These are phyloP conservation scores for Caenorhabditis brenneri DNA, from an alignment of 1,140 invertebrate genomes.

Conservation along the genomic window DNA sequence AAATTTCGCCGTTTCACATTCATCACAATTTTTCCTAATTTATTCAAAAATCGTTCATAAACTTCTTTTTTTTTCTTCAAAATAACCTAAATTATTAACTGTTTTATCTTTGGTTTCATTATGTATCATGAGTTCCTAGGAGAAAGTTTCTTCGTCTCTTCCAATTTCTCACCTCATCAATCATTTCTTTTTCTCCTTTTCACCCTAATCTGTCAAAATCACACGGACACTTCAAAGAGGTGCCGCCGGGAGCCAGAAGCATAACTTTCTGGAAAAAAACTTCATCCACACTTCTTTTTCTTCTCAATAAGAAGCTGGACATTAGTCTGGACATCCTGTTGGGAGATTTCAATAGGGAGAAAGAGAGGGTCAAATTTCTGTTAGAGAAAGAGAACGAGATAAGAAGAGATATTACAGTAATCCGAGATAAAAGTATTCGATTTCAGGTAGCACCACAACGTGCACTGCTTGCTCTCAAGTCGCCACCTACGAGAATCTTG, in stretches of 20 bases:
- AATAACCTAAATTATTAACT: no score
- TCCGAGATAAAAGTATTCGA: constrained; percentile 34
- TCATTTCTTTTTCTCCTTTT: constrained; percentile 29
- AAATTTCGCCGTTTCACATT: no score
- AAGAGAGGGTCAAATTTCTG: constrained; percentile 9
- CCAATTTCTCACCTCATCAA: constrained; percentile 6
- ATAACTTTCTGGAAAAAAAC: constrained; percentile 5
- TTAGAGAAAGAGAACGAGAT: background rate
- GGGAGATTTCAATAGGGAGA: background rate
- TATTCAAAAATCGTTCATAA: no score
- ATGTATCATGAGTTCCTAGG: background rate
- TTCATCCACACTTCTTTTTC: background rate
- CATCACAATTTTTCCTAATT: no score
- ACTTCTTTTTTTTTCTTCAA: no score
- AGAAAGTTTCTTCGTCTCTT: constrained; percentile 4
- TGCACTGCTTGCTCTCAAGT: constrained; percentile 74
- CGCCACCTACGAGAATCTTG: constrained; percentile 77
- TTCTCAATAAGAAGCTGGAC: background rate
- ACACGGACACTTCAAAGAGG: constrained; percentile 35
- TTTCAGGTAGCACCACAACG: constrained; percentile 39
- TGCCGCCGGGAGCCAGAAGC: background rate
- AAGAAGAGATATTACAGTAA: constrained; percentile 27
- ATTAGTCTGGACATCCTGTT: background rate
- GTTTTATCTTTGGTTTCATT: background rate
- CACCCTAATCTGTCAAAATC: constrained; percentile 40